Evolutionary conservation across 2,888 invertebrate genomes (phyloP).

Genomic region (Salticus scenicus): DNA sequence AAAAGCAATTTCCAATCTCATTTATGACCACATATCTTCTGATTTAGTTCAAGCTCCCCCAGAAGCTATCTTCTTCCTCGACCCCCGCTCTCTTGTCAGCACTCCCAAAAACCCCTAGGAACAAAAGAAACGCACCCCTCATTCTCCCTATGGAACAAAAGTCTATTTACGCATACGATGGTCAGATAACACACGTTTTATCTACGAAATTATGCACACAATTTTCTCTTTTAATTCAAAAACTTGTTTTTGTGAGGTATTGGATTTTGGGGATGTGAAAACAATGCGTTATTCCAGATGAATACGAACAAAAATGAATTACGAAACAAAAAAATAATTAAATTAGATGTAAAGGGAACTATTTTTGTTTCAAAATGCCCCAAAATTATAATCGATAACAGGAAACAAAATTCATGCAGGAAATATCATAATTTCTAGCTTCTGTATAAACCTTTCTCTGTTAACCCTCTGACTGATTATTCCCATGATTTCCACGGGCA

Average conservation of each 20-base stretch:
- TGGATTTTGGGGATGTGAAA: not conserved
- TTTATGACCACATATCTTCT: not conserved
- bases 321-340: too few relatives aligned
- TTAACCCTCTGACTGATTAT: too few relatives aligned
- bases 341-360: too few relatives aligned
- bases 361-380: too few relatives aligned
- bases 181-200: slow-evolving; percentile 23
- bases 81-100: not conserved
- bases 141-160: slow-evolving; percentile 14
- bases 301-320: too few relatives aligned
- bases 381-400: too few relatives aligned
- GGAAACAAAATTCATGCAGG: too few relatives aligned
- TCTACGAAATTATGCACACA: slow-evolving; percentile 7
- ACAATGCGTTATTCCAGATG: too few relatives aligned
- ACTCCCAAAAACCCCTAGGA: not conserved
- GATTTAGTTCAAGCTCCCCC: not conserved
- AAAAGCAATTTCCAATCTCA: not conserved
- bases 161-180: slow-evolving; percentile 28
- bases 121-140: not conserved
- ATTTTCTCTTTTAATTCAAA: not conserved
- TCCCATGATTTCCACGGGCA: too few relatives aligned
- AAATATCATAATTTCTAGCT: too few relatives aligned
- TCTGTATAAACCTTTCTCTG: too few relatives aligned
- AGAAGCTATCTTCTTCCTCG: not conserved
- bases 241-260: not conserved